These are phyloP conservation scores for Platyrinchus mystaceus DNA, from an alignment of 2,797 vertebrate species.

Conservation along the genomic window DNA sequence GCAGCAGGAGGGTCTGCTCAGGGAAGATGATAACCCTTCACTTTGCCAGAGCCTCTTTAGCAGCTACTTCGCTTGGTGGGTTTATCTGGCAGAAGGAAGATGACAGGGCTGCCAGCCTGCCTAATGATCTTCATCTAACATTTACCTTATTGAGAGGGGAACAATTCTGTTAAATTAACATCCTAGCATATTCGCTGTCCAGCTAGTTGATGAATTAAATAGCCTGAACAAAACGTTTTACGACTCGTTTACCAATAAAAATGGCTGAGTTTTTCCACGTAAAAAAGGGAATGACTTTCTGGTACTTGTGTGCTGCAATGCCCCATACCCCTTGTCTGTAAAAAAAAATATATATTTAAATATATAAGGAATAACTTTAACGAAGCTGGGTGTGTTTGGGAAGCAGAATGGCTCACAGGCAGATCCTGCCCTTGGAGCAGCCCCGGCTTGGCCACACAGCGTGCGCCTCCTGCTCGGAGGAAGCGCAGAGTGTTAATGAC, in stretches of 20 bases:
- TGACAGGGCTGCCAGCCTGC: conserved; percentile 46
- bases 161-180: conserved; percentile 66
- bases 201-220: conserved; percentile 58
- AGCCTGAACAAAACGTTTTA: conserved; percentile 51
- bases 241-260: conserved; percentile 38
- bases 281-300: not conserved
- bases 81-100: conserved; percentile 24
- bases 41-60: conserved; percentile 38
- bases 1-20: not conserved
- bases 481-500: conserved; percentile 47
- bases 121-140: conserved; percentile 52
- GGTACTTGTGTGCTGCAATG: not conserved
- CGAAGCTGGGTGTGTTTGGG: not conserved
- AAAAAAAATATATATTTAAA: rapidly evolving
- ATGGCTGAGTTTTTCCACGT: rapidly evolving
- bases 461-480: not conserved
- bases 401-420: not conserved
- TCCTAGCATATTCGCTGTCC: conserved; percentile 51
- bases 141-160: conserved; percentile 54
- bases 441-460: not conserved
- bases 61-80: not conserved
- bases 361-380: not conserved
- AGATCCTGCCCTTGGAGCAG: not conserved
- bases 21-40: not conserved
- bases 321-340: not conserved